Conservation (phyloP, 2,888 invertebrate genomes). For the Tineola bisselliella region DNA sequence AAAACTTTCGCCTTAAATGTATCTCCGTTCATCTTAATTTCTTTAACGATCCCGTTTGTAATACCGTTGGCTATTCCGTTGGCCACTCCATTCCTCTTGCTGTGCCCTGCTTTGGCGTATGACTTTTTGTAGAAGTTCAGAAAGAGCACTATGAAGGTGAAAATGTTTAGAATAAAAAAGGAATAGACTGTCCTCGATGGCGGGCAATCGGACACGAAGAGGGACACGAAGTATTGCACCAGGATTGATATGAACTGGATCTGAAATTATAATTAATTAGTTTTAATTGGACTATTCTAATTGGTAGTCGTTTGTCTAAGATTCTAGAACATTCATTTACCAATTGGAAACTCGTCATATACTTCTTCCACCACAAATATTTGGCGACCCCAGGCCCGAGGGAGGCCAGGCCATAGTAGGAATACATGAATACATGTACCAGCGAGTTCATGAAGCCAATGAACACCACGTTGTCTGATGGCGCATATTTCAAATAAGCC, state of each 20-base stretch:
- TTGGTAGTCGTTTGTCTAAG: too few relatives aligned
- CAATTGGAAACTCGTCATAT: slow-evolving; percentile 83
- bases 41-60: slow-evolving; percentile 5
- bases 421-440: slow-evolving; percentile 85
- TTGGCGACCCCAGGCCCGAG: slow-evolving; percentile 78
- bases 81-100: background rate
- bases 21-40: background rate
- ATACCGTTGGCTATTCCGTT: slow-evolving; percentile 5
- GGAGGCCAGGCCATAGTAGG: slow-evolving; percentile 80
- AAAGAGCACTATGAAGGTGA: slow-evolving; percentile 71
- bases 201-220: slow-evolving; percentile 67
- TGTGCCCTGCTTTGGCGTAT: slow-evolving; percentile 28
- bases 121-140: slow-evolving; percentile 69
- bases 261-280: slow-evolving; percentile 35
- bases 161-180: slow-evolving; percentile 67
- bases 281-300: too few relatives aligned
- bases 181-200: slow-evolving; percentile 64
- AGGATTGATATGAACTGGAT: slow-evolving; percentile 72
- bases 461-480: slow-evolving; percentile 77
- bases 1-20: background rate
- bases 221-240: slow-evolving; percentile 57
- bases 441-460: slow-evolving; percentile 77
- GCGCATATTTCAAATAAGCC: slow-evolving; percentile 78
- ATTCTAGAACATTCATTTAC: too few relatives aligned
- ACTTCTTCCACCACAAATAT: slow-evolving; percentile 87